A percentile compares a stretch with the other conserved stretches of the same genome.
Conservation (phyloP, 2,113 vertebrate genomes). For the Ovibos moschatus region DNA sequence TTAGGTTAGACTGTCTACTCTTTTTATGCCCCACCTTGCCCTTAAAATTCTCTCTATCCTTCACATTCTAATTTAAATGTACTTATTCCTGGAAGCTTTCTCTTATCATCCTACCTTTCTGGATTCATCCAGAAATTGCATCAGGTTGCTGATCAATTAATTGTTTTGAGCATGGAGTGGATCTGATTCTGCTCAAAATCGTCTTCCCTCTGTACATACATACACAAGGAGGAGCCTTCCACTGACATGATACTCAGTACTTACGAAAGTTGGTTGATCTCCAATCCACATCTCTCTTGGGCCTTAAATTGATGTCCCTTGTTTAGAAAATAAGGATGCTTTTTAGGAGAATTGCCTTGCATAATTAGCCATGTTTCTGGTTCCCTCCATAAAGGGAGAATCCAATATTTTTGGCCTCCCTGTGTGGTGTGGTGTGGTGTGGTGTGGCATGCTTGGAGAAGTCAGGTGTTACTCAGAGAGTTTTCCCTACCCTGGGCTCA, state of each 20-base stretch:
- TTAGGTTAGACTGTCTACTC: background rate
- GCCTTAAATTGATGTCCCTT: background rate
- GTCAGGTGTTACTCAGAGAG: background rate
- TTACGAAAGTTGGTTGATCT: slow-evolving; percentile 1
- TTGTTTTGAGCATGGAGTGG: background rate
- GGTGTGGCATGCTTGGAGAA: background rate
- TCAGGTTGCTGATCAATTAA: background rate
- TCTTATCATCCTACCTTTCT: background rate
- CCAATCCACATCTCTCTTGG: background rate
- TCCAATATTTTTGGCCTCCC: background rate
- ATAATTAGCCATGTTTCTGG: background rate
- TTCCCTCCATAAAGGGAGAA: background rate
- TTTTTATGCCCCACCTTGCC: background rate
- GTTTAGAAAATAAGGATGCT: background rate
- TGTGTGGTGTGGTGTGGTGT: background rate
- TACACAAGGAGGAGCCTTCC: background rate
- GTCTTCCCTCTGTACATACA: background rate
- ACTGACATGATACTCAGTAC: background rate
- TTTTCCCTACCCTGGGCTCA: background rate
- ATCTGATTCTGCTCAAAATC: background rate
- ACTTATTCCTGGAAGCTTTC: background rate
- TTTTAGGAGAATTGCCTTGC: slow-evolving; percentile 3
- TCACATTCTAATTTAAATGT: background rate
- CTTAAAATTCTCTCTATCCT: background rate
- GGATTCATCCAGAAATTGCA: background rate